These are phyloP conservation scores for Cepaea nemoralis DNA, from an alignment of 1,140 invertebrate genomes.

Conservation along the genomic window DNA sequence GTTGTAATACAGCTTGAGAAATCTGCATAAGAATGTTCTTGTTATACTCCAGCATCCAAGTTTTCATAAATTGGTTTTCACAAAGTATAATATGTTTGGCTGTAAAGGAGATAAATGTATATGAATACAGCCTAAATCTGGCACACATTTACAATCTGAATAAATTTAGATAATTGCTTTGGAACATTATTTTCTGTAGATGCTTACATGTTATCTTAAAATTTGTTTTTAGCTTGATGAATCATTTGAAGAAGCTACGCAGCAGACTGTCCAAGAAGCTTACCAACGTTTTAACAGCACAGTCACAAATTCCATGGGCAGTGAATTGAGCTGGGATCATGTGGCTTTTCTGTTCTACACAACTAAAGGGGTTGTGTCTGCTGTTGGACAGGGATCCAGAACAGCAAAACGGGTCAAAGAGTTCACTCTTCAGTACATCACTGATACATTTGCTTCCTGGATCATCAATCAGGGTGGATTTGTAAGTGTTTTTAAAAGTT, in stretches of 20 bases:
- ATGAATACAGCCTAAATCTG: too few relatives aligned
- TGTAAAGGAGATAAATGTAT: too few relatives aligned
- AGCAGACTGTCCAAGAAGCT: slow-evolving; percentile 48
- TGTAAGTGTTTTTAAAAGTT: slow-evolving; percentile 52
- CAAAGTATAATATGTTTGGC: too few relatives aligned
- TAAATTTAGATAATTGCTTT: too few relatives aligned
- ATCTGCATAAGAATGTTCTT: too few relatives aligned
- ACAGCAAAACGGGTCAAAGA: slow-evolving; percentile 60
- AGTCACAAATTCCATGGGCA: slow-evolving; percentile 50
- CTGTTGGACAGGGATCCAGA: slow-evolving; percentile 57
- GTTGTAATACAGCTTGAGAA: too few relatives aligned
- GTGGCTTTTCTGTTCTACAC: slow-evolving; percentile 63
- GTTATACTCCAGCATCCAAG: too few relatives aligned
- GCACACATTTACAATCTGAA: too few relatives aligned
- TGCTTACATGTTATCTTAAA: too few relatives aligned
- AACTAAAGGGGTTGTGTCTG: slow-evolving; percentile 55
- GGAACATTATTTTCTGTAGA: too few relatives aligned
- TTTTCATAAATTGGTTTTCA: too few relatives aligned
- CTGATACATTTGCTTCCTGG: slow-evolving; percentile 64
- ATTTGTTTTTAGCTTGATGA: background rate
- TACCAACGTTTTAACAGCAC: slow-evolving; percentile 61
- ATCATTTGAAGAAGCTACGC: background rate
- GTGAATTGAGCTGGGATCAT: slow-evolving; percentile 58
- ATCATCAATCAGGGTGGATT: slow-evolving; percentile 66
- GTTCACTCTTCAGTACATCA: slow-evolving; percentile 61